phyloP scores from a whole-genome alignment of 1,140 invertebrate species.

The Holotrichia oblita region DNA sequence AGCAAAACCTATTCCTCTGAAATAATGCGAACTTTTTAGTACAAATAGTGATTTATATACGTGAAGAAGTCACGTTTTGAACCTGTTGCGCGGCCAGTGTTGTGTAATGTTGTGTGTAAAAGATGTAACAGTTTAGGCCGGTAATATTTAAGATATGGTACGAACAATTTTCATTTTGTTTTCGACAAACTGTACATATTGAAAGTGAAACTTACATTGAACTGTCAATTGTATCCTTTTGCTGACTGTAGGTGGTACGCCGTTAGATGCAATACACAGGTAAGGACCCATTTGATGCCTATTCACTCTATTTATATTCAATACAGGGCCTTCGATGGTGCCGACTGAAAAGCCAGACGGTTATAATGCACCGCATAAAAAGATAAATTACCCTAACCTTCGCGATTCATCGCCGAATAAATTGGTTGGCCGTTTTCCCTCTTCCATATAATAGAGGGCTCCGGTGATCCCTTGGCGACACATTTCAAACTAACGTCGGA shows the following conservation, averaged over 20 bases:
- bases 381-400: constrained; percentile 29
- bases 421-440: constrained; percentile 79
- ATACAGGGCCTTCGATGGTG: constrained; percentile 73
- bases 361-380: constrained; percentile 26
- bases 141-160: too few relatives aligned
- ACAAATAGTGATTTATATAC: too few relatives aligned
- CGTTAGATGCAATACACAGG: constrained; percentile 86
- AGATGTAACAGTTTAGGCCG: too few relatives aligned
- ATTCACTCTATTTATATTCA: constrained; percentile 84
- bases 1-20: too few relatives aligned
- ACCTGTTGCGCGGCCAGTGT: too few relatives aligned
- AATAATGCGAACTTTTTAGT: too few relatives aligned
- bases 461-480: constrained; percentile 80
- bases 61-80: too few relatives aligned
- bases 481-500: constrained; percentile 85
- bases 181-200: neutral
- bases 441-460: constrained; percentile 83
- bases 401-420: constrained; percentile 60
- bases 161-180: neutral
- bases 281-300: constrained; percentile 91
- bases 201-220: constrained; percentile 76
- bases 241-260: constrained; percentile 86
- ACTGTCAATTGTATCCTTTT: constrained; percentile 88
- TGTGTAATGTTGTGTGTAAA: too few relatives aligned
- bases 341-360: constrained; percentile 63